Evolutionary conservation across 2,888 invertebrate genomes (phyloP).

Genomic region (Carabus problematicus): DNA sequence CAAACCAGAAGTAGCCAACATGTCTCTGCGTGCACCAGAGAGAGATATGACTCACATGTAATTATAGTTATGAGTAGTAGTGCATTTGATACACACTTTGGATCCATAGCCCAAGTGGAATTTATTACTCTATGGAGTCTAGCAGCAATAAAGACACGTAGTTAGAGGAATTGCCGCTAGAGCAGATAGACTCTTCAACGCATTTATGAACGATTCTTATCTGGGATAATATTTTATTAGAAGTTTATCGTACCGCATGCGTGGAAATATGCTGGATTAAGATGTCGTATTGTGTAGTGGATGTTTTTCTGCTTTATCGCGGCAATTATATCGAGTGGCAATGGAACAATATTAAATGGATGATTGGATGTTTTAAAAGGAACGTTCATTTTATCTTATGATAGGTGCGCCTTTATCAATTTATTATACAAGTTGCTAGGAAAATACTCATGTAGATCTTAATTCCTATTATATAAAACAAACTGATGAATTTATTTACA

Average conservation of each 20-base stretch:
- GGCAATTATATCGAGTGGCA: too few species aligned
- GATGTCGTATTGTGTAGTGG: too few species aligned
- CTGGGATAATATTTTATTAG: constrained; percentile 3
- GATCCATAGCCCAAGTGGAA: not conserved
- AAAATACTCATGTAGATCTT: not conserved
- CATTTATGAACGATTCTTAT: not conserved
- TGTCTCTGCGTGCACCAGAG: not conserved
- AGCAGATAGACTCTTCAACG: not conserved
- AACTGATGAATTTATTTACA: not conserved
- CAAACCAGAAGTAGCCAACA: not conserved
- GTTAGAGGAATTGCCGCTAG: not conserved
- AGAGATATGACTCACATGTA: constrained; percentile 2
- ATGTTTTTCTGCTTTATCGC: too few species aligned
- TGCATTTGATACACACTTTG: not conserved
- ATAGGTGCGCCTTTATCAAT: not conserved
- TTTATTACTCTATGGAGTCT: not conserved
- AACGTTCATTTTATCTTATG: not conserved
- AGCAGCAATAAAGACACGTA: constrained; percentile 2
- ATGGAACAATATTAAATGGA: too few species aligned
- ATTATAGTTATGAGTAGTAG: constrained; percentile 5
- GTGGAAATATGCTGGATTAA: too few species aligned
- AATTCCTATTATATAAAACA: not conserved
- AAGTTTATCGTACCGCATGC: not conserved
- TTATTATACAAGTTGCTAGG: not conserved
- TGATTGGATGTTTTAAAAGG: not conserved